Percentiles rank a stretch among this genome's conserved stretches.
Conservation (phyloP, 2,113 vertebrate genomes). For the Nettapus auritus region DNA sequence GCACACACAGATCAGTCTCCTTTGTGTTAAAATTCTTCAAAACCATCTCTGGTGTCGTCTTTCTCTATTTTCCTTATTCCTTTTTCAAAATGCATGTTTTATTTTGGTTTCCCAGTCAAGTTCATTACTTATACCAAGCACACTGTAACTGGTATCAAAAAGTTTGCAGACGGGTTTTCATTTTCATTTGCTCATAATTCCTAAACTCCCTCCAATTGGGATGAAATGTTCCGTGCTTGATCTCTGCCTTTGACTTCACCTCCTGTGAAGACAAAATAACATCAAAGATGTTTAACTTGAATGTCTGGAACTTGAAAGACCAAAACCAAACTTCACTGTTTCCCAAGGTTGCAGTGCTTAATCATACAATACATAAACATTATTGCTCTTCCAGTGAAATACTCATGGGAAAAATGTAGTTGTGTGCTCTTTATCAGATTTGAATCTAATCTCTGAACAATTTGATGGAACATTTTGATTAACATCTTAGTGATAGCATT, state of each 20-base stretch:
- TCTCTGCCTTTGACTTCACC: conserved; percentile 1
- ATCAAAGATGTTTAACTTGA: conserved; percentile 9
- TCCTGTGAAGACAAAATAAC: background rate
- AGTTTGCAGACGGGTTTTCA: background rate
- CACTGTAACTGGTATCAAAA: background rate
- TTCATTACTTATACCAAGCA: background rate
- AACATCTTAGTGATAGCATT: background rate
- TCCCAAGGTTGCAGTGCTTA: background rate
- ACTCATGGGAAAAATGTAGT: background rate
- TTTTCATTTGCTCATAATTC: background rate
- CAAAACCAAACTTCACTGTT: background rate
- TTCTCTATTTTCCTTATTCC: background rate
- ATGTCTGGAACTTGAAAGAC: background rate
- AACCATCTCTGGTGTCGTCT: background rate
- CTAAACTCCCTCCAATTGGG: background rate
- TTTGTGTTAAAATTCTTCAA: background rate
- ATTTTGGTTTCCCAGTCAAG: too few species aligned
- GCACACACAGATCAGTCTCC: background rate
- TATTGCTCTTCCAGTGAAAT: background rate
- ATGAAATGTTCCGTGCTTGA: background rate
- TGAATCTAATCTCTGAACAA: background rate
- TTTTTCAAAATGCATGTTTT: background rate
- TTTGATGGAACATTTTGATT: background rate
- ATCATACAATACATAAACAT: background rate
- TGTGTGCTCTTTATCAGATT: background rate